These are phyloP conservation scores for Coptodon bakossiorum DNA, from an alignment of 2,113 vertebrate species.

Conservation along the genomic window DNA sequence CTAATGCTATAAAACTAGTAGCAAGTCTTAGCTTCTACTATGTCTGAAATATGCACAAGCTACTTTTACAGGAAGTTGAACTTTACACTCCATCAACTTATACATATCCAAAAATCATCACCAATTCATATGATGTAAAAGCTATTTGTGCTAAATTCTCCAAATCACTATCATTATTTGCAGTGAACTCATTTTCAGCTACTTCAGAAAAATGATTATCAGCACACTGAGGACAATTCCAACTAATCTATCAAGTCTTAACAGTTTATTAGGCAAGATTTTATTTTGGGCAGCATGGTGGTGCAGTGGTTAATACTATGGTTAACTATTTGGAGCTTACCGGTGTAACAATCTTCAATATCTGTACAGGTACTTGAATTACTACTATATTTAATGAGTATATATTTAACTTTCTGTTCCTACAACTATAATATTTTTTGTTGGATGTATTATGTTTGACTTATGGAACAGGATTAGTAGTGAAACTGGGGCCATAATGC, in stretches of 20 bases:
- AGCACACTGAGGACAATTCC: neutral
- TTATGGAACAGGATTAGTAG: neutral
- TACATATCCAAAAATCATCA: neutral
- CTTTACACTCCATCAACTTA: neutral
- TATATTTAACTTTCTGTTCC: neutral
- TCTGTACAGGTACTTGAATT: neutral
- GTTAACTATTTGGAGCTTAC: neutral
- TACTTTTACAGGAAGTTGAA: neutral
- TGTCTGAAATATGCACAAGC: neutral
- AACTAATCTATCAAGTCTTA: neutral
- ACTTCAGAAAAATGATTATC: constrained; percentile 52
- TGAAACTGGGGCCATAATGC: neutral
- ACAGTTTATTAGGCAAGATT: neutral
- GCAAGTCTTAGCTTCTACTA: neutral
- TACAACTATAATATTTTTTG: neutral
- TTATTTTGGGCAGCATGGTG: neutral
- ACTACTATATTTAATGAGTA: neutral
- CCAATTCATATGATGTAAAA: neutral
- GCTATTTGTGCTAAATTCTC: neutral
- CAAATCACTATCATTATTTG: neutral
- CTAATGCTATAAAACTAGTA: neutral
- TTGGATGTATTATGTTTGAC: neutral
- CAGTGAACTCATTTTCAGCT: neutral
- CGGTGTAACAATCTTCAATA: neutral
- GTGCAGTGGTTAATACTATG: neutral